Evolutionary conservation across 1,140 invertebrate species (phyloP).

Genomic region (Caenorhabditis remanei): DNA sequence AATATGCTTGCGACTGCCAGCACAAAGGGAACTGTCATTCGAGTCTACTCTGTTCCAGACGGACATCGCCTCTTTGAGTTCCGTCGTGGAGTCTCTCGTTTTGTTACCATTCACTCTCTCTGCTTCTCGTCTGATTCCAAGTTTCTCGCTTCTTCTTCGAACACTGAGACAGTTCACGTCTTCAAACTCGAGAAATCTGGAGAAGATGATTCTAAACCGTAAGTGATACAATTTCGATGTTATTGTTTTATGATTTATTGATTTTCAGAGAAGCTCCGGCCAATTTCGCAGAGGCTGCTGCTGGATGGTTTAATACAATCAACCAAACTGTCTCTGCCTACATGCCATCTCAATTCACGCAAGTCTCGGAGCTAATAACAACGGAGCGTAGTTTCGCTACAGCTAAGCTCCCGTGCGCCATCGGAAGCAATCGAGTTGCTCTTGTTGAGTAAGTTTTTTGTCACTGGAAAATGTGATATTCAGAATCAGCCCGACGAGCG

Average conservation of each 20-base stretch:
- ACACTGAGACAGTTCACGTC: conserved; percentile 98
- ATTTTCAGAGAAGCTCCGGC: conserved; percentile 56
- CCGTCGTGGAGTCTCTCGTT: conserved; percentile 86
- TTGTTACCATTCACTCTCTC: conserved; percentile 91
- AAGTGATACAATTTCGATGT: no score
- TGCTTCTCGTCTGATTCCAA: conserved; percentile 91
- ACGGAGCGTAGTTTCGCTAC: conserved; percentile 59
- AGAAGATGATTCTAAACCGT: conserved; percentile 25
- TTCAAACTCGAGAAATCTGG: conserved; percentile 86
- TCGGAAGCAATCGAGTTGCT: conserved; percentile 48
- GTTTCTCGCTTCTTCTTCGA: conserved; percentile 92
- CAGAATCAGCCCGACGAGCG: no score
- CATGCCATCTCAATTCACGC: conserved; percentile 45
- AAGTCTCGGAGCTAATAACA: conserved; percentile 51
- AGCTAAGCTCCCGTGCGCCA: conserved; percentile 57
- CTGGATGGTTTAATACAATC: conserved; percentile 41
- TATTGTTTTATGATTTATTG: no score
- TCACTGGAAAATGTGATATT: no score
- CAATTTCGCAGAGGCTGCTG: neutral
- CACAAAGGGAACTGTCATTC: conserved; percentile 94
- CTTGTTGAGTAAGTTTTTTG: conserved; percentile 48
- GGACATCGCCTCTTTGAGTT: conserved; percentile 93
- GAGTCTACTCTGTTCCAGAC: conserved; percentile 90
- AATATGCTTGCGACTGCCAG: conserved; percentile 91
- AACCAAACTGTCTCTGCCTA: conserved; percentile 43